Percentiles rank a stretch among this genome's conserved stretches.
These are phyloP conservation scores for Hepsetus odoe DNA, from an alignment of 2,113 vertebrate genomes.

Conservation along the genomic window DNA sequence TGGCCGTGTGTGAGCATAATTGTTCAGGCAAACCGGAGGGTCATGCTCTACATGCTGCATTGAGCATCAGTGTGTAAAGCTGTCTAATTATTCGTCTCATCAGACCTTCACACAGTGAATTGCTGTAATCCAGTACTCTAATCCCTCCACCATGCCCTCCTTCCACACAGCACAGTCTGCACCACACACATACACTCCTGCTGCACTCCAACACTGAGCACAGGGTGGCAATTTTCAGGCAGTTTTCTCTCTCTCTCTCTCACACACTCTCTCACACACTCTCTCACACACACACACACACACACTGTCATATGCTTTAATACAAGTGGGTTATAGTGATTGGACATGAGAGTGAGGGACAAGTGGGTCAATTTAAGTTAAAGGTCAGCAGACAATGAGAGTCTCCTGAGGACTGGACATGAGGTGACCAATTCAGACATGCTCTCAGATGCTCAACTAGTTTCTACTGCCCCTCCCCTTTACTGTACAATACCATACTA, in stretches of 20 bases:
- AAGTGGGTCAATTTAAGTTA: neutral
- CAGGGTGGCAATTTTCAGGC: neutral
- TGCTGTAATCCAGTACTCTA: slow-evolving; percentile 57
- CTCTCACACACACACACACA: neutral
- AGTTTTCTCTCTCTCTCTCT: too few relatives aligned
- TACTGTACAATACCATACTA: neutral
- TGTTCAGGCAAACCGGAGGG: neutral
- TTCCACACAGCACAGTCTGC: slow-evolving; percentile 10
- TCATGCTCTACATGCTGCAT: slow-evolving; percentile 45
- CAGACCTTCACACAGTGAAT: slow-evolving; percentile 59
- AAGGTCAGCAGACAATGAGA: neutral
- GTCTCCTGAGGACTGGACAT: neutral
- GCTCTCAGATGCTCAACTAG: neutral
- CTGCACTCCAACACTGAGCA: neutral
- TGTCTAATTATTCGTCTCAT: slow-evolving; percentile 71
- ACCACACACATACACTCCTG: slow-evolving; percentile 1
- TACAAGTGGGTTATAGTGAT: neutral
- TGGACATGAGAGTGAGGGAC: neutral
- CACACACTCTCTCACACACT: neutral
- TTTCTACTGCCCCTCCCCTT: neutral
- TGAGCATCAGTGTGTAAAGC: slow-evolving; percentile 64
- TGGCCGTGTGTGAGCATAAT: neutral
- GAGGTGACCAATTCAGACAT: neutral
- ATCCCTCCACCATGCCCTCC: slow-evolving; percentile 46
- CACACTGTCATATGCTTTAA: neutral